phyloP scores from a whole-genome alignment of 2,113 vertebrate genomes.

The Cryptoleucopteryx plumbea region DNA sequence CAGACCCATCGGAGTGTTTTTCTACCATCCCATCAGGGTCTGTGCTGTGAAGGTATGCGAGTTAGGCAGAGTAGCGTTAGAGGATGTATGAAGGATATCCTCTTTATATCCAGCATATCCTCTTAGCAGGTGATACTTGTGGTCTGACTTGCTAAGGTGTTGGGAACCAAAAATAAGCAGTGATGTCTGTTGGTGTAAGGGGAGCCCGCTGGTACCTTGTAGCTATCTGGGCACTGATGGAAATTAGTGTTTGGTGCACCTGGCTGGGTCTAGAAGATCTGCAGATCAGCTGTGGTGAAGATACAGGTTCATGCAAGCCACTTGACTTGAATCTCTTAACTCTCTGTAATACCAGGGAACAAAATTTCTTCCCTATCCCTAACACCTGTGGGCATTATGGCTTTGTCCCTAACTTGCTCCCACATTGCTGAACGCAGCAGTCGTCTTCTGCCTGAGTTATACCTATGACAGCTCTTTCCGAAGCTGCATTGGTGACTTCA shows the following conservation, averaged over 20 bases:
- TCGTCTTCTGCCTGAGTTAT: background rate
- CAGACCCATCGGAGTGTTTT: background rate
- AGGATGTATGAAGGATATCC: background rate
- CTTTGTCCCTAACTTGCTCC: background rate
- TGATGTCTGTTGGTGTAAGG: accelerated
- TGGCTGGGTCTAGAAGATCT: background rate
- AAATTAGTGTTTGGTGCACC: background rate
- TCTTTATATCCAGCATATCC: background rate
- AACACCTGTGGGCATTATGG: background rate
- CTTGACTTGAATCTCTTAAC: background rate
- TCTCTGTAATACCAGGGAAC: background rate
- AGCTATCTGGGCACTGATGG: accelerated
- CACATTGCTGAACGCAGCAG: background rate
- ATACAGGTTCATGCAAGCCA: accelerated
- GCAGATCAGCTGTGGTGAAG: background rate
- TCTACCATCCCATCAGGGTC: background rate
- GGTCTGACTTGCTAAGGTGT: background rate
- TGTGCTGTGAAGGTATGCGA: background rate
- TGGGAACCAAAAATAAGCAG: background rate
- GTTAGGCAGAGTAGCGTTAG: too few relatives aligned
- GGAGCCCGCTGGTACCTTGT: background rate
- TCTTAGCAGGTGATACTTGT: background rate
- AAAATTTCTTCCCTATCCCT: background rate
- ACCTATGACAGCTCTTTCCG: background rate
- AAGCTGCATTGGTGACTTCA: background rate